A percentile compares a stretch with the other conserved stretches of the same genome.
Conservation (phyloP, 2,113 vertebrate genomes). For the Phaethornis superciliosus region DNA sequence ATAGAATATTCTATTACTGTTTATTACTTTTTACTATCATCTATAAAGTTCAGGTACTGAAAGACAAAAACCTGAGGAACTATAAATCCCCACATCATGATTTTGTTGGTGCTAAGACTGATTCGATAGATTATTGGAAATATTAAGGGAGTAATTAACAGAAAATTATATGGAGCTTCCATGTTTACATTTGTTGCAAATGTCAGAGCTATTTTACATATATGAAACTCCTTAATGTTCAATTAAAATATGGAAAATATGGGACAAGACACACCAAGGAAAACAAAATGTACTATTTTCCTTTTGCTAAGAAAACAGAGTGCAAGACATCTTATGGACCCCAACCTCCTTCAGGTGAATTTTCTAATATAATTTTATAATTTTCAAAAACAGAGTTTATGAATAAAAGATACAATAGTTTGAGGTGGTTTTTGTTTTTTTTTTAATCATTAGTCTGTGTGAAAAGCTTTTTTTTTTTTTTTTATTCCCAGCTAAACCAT, state of each 20-base stretch:
- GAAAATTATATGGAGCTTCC: neutral
- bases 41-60: neutral
- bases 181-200: neutral
- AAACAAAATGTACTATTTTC: neutral
- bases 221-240: neutral
- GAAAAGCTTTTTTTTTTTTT: neutral
- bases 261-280: neutral
- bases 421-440: neutral
- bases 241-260: neutral
- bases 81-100: neutral
- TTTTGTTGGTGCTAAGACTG: neutral
- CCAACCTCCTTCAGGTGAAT: neutral
- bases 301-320: neutral
- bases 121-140: neutral
- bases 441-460: neutral
- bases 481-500: neutral
- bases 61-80: neutral
- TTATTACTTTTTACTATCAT: neutral
- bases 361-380: conserved; percentile 40
- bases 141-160: neutral
- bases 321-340: neutral
- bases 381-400: neutral
- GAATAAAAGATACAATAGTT: conserved; percentile 35
- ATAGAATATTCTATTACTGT: neutral
- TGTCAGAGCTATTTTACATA: neutral